A percentile compares a stretch with the other conserved stretches of the same genome.
Evolutionary conservation across 1,140 invertebrate species (phyloP).

Genomic region (Eriocheir sinensis): DNA sequence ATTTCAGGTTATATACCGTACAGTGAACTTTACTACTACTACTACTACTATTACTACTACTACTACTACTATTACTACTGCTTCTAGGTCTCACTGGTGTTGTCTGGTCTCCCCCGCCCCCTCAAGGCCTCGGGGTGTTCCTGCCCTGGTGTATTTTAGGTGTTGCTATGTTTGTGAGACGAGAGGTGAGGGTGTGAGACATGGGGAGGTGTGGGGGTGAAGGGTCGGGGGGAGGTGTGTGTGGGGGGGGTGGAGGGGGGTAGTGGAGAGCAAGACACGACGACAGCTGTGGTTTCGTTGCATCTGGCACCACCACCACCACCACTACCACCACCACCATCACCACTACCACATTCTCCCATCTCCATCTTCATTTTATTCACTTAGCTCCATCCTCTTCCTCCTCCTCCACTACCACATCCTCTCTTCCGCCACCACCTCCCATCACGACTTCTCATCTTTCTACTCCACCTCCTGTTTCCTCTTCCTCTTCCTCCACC

Average conservation of each 20-base stretch:
- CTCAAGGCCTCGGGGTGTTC: too few species aligned
- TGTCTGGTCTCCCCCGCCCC: too few species aligned
- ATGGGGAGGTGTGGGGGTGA: background rate
- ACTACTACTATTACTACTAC: background rate
- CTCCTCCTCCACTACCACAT: background rate
- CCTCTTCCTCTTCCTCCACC: background rate
- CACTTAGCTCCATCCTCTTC: background rate
- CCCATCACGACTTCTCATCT: background rate
- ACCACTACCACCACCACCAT: background rate
- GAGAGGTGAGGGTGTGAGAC: background rate
- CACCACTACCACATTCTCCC: background rate
- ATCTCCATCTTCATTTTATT: background rate
- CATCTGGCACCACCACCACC: background rate
- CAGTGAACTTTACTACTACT: background rate
- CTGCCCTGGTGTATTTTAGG: too few species aligned
- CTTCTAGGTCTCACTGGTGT: too few species aligned
- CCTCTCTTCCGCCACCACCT: background rate
- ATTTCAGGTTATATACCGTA: background rate
- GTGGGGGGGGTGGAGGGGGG: too few species aligned
- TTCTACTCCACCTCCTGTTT: background rate
- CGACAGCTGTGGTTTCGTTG: background rate
- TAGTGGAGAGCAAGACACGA: background rate
- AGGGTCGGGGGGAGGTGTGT: background rate
- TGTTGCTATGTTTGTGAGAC: too few species aligned
- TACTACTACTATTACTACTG: background rate